Percentiles rank a stretch among this genome's conserved stretches.
These are phyloP conservation scores for Octomys mimax DNA, from an alignment of 2,797 vertebrate genomes.

Conservation along the genomic window DNA sequence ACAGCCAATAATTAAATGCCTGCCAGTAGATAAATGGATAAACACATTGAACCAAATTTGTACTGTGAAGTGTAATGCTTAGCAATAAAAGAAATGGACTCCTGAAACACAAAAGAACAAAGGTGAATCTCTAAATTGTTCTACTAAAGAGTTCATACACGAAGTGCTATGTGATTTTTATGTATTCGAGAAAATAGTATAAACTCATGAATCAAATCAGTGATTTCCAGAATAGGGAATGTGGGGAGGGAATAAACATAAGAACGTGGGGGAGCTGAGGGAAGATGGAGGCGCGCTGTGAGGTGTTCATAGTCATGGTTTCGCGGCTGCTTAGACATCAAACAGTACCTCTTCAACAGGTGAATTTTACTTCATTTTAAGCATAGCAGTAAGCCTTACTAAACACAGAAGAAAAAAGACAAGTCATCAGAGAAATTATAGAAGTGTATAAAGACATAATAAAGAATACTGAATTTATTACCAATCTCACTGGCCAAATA, in stretches of 20 bases:
- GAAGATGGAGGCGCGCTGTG: neutral
- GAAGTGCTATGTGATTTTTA: neutral
- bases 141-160: neutral
- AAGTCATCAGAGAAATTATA: neutral
- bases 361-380: neutral
- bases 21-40: neutral
- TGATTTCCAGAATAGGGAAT: neutral
- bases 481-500: neutral
- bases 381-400: neutral
- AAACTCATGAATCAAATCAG: neutral
- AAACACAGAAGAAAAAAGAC: neutral
- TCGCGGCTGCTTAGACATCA: neutral
- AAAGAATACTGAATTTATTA: neutral
- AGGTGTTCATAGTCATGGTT: neutral
- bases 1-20: neutral
- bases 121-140: neutral
- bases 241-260: neutral
- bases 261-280: rapidly evolving
- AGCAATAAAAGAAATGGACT: neutral
- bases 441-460: neutral
- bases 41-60: neutral
- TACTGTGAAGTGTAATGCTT: neutral
- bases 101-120: neutral
- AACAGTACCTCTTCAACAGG: neutral
- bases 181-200: neutral